A percentile compares a stretch with the other conserved stretches of the same genome.
Conservation (phyloP, 1,140 invertebrate species). For the Berghia stephanieae region DNA sequence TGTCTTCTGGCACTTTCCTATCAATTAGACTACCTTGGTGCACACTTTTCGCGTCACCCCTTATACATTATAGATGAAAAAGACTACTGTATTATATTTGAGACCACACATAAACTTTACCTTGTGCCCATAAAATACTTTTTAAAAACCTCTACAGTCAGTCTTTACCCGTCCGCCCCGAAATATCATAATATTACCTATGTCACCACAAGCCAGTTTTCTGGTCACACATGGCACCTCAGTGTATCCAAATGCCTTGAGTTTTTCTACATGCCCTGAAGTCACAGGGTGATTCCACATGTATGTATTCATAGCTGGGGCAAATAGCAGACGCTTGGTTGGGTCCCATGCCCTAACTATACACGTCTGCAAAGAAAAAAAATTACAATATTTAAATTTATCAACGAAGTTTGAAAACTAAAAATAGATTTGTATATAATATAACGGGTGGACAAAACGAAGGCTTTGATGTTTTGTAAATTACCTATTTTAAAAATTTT, state of each 20-base stretch:
- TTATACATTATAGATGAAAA: not conserved
- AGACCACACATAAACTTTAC: no score
- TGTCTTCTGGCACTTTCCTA: no score
- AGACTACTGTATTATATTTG: not conserved
- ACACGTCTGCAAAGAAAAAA: conserved; percentile 73
- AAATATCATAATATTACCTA: no score
- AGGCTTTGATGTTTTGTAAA: no score
- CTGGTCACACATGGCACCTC: conserved; percentile 89
- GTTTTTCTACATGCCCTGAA: conserved; percentile 75
- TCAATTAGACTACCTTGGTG: no score
- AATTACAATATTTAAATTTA: no score
- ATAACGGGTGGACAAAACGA: no score
- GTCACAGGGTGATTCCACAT: conserved; percentile 94
- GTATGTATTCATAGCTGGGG: conserved; percentile 97
- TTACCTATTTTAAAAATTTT: no score
- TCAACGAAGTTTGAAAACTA: no score
- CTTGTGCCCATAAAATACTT: no score
- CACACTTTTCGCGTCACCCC: no score
- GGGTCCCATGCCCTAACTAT: conserved; percentile 92
- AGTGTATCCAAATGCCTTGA: conserved; percentile 82
- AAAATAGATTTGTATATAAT: no score
- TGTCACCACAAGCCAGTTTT: conserved; percentile 92
- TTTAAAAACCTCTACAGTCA: not conserved
- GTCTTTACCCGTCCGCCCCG: conserved; percentile 20
- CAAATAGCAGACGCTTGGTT: conserved; percentile 82